Conservation (phyloP, 2,888 invertebrate genomes). For the Cataglyphis livida region DNA sequence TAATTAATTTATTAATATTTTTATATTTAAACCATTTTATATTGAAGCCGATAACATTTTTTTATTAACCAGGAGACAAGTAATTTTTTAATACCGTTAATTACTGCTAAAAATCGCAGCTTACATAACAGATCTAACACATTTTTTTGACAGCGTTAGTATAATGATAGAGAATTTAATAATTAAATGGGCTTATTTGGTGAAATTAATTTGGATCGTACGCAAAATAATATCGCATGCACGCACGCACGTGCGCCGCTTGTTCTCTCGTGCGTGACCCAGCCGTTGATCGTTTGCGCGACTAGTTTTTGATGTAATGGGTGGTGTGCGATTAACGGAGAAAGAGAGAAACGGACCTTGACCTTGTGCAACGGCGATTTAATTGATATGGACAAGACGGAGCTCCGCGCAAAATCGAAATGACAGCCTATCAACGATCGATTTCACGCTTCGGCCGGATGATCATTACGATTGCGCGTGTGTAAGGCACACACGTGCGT, state of each 20-base stretch:
- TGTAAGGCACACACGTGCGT: background rate
- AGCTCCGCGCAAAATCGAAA: slow-evolving; percentile 34
- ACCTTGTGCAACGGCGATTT: slow-evolving; percentile 78
- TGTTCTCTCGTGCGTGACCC: background rate
- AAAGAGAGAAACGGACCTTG: slow-evolving; percentile 71
- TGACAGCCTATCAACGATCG: slow-evolving; percentile 50
- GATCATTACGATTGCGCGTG: slow-evolving; percentile 29
- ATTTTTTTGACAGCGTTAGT: no score
- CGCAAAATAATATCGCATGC: slow-evolving; percentile 13
- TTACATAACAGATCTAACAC: background rate
- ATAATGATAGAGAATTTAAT: background rate
- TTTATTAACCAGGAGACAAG: no score
- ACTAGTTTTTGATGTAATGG: slow-evolving; percentile 77
- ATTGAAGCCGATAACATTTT: no score
- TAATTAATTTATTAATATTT: no score
- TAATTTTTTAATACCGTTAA: no score
- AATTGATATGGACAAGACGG: slow-evolving; percentile 68
- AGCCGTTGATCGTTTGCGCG: slow-evolving; percentile 49
- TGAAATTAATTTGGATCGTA: background rate
- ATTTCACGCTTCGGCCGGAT: slow-evolving; percentile 40
- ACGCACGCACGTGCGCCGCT: slow-evolving; percentile 8
- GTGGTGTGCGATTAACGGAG: slow-evolving; percentile 7
- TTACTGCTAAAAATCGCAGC: no score
- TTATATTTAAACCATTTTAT: no score
- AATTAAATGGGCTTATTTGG: background rate